Base-by-base conservation (phyloP, 1,140 invertebrate species). In the Pemphigus obesinymphae region DNA sequence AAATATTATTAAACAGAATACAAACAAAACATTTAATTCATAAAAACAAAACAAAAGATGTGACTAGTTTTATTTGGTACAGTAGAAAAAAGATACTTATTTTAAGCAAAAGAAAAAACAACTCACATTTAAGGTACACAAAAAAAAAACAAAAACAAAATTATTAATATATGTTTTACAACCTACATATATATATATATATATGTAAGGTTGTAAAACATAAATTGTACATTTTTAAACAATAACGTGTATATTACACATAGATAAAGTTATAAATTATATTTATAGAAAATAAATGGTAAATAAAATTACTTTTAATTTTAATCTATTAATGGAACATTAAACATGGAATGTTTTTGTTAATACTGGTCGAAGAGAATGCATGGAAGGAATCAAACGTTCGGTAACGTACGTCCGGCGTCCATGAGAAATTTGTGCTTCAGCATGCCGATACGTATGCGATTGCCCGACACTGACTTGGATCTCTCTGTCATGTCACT, bases 11-110 rank as follows among this genome's bases (percentile, higher is more conserved):
- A 17, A 61, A 61, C 8, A 37, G 20, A 80, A 80, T 43, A 80
- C 55, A 80, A 80, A 80, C 53, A 80, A 80, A 80, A 80, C 29
- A 61, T 80, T 29, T 61, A 80, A 50, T 73, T 73, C 48, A 80
- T 80, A 61, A 29, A 43, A 80, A 80, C 55, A 80, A 80, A 80
- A 80, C 76, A 80, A 80, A n/a, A 78, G 31, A 63, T 80, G n/a
- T 80, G 76, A 80, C 76, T 80, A 80, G 76, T 80, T 80, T 80
- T 26, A 80, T 80, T 80, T 80, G 55, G 76, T 80, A 80, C 63
- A 63, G 55, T 45, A 17, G 23, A 80, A 80, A 78, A 80, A 80
- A 80, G 15, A 63, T 61, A 76, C 29, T 76, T 76, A 45, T 40
- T 20, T 29, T 63, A 63, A 45, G 23, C 20, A 43, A 70, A 70